Evolutionary conservation across 1,140 invertebrate genomes (phyloP), one percentile per base, ranked within the genome.

Genomic region (Dinothrombium tinctorium): DNA sequence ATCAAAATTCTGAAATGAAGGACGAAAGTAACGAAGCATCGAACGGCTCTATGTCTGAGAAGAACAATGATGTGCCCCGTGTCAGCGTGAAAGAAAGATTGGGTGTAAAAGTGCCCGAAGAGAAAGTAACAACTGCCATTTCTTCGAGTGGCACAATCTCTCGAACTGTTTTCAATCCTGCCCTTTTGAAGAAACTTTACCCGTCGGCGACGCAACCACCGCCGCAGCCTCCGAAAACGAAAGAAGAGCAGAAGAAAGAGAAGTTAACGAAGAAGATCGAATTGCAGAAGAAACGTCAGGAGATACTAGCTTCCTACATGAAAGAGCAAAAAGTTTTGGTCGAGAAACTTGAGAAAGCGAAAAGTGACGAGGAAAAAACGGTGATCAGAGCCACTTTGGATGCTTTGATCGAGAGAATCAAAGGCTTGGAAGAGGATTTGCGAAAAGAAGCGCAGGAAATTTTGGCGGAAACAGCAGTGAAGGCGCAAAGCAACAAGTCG

Each of bases 161-260:
- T 24, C 61, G 63, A 49, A 64, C 63, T n/a, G 57, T 65, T 14
- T 63, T 61, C 49, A 63, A 63, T 43, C 55, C 61, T 22, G 47
- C 57, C 17, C 52, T 54, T 6, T 37, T 59, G 6, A 59, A 56
- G 39, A 57, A 56, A 39, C 33, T 20, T 20, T 35, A 35, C 17
- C 14, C 33, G 12, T 21, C 33, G 19, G 11, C 20, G 5, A 11
- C 33, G 22, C 29, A 7, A 7, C 29, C 29, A 32, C 29, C 17
- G 17, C 29, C 26, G n/a, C 26, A 28, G n/a, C 26, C 7, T 8
- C 26, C 7, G 26, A 7, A 28, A 28, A 20, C 12, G 2, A 17
- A 40, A 15, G 17, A 22, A 12, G 26, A 40, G 7, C 38, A 14
- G 12, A 31, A 33, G 6, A 40, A 40, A 15, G 39, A 40, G 24